These are phyloP conservation scores for Darevskia nairensis DNA, from an alignment of 2,797 vertebrate genomes.

Conservation along the genomic window DNA sequence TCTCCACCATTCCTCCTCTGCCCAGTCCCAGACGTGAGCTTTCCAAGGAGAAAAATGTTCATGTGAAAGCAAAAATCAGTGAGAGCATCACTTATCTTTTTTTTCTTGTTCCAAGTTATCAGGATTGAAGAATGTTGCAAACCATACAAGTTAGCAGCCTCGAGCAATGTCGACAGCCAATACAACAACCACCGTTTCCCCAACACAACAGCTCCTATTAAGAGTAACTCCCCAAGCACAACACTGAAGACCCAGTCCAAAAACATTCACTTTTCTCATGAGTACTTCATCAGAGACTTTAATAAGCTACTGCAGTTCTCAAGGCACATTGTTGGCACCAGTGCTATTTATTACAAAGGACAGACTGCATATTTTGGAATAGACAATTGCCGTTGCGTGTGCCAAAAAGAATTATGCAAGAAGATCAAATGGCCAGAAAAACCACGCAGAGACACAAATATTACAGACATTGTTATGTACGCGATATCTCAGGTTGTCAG, in stretches of 20 bases:
- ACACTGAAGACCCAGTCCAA: background rate
- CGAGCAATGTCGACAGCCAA: background rate
- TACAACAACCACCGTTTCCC: too few species aligned
- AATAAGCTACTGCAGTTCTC: background rate
- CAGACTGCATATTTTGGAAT: background rate
- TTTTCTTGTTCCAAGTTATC: background rate
- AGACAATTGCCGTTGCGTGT: background rate
- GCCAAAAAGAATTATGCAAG: conserved; percentile 1
- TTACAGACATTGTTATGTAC: background rate
- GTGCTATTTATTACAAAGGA: background rate
- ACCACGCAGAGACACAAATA: background rate
- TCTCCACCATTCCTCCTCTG: too few species aligned
- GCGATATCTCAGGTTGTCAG: background rate
- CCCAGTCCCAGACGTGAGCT: too few species aligned
- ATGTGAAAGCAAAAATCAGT: background rate
- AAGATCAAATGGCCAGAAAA: background rate
- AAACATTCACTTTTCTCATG: background rate
- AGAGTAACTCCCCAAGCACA: background rate
- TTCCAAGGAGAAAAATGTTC: background rate
- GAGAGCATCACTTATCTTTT: background rate
- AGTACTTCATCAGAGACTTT: background rate
- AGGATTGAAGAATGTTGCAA: background rate
- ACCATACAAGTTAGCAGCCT: background rate
- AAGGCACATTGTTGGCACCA: background rate
- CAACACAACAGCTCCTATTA: background rate